Evolutionary conservation across 2,113 vertebrate species (phyloP).

Genomic region (Otolemur garnettii): DNA sequence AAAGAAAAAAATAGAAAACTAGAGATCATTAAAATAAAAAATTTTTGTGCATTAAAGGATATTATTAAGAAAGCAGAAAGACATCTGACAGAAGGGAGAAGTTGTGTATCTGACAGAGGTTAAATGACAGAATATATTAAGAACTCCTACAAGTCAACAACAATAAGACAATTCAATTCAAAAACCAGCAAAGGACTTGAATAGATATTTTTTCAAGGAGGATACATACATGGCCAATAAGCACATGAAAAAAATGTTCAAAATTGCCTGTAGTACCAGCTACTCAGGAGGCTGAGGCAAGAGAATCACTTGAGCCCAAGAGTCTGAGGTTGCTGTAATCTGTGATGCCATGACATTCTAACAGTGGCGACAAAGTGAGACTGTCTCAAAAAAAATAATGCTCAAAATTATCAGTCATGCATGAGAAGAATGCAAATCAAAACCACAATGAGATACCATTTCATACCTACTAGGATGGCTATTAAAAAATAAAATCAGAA

Average conservation of each 20-base stretch:
- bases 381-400: background rate
- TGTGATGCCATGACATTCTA: too few species aligned
- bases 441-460: background rate
- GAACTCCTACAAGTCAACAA: background rate
- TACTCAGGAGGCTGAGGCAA: too few species aligned
- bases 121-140: conserved; percentile 17
- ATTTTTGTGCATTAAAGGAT: background rate
- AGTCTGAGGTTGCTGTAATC: too few species aligned
- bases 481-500: background rate
- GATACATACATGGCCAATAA: background rate
- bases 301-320: too few species aligned
- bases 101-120: background rate
- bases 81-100: background rate
- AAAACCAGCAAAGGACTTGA: background rate
- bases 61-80: background rate
- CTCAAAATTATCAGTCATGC: background rate
- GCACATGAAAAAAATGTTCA: background rate
- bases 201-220: background rate
- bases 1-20: conserved; percentile 33
- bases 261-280: background rate
- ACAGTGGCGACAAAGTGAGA: too few species aligned
- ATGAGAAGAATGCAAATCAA: background rate
- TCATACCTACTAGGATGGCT: background rate
- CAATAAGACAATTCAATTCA: background rate
- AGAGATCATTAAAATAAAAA: conserved; percentile 3